A percentile compares a stretch with the other conserved stretches of the same genome.
Evolutionary conservation across 2,888 invertebrate species (phyloP).

Genomic region (Rhorus exstirpatorius): DNA sequence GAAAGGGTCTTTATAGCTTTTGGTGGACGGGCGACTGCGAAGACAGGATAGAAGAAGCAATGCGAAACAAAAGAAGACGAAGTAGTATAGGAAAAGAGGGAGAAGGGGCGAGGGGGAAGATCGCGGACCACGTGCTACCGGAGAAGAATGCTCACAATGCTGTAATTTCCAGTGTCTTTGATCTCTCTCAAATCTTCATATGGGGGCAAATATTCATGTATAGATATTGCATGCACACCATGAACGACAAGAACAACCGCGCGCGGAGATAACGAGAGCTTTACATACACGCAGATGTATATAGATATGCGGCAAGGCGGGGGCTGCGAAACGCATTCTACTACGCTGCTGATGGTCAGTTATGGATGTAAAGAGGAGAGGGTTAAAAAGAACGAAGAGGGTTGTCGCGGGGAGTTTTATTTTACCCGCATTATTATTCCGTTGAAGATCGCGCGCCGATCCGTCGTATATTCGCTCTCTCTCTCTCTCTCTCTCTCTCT

Average conservation of each 20-base stretch:
- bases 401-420: constrained; percentile 80
- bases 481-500: constrained; percentile 46
- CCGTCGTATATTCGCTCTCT: constrained; percentile 71
- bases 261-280: neutral
- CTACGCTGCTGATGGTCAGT: constrained; percentile 68
- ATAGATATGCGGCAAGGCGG: constrained; percentile 45
- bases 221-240: neutral
- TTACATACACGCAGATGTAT: neutral
- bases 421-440: constrained; percentile 86
- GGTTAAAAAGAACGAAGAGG: constrained; percentile 65
- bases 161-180: constrained; percentile 85
- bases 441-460: constrained; percentile 85
- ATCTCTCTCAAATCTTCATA: constrained; percentile 76
- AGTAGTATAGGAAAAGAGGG: neutral
- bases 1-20: neutral
- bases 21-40: constrained; percentile 35
- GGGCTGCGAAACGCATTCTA: constrained; percentile 71
- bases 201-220: constrained; percentile 40
- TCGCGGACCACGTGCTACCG: constrained; percentile 56
- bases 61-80: constrained; percentile 57
- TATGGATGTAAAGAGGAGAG: constrained; percentile 52
- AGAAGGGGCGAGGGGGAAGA: constrained; percentile 28
- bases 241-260: constrained; percentile 13
- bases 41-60: constrained; percentile 33
- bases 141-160: constrained; percentile 84